phyloP scores from a whole-genome alignment of 1,140 invertebrate genomes.

The Diachasma alloeum region DNA sequence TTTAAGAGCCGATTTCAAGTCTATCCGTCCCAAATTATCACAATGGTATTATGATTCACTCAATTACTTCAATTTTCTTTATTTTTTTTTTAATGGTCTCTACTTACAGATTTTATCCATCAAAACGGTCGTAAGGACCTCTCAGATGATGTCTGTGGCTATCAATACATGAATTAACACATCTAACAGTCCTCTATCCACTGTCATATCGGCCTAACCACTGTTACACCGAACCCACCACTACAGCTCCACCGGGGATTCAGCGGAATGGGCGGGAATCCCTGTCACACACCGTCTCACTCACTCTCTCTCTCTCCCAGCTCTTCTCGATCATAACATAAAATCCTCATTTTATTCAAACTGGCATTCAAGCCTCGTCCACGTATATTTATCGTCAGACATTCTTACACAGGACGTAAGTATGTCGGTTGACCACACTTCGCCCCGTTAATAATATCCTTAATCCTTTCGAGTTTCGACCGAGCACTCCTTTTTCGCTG shows the following conservation, averaged over 20 bases:
- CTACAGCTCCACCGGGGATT: slow-evolving; percentile 29
- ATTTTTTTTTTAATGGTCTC: too few species aligned
- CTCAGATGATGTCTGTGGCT: too few species aligned
- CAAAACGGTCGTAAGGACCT: too few species aligned
- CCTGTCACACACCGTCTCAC: slow-evolving; percentile 23
- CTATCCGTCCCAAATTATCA: too few species aligned
- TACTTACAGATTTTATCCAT: too few species aligned
- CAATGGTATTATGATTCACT: too few species aligned
- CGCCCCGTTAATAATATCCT: slow-evolving; percentile 57
- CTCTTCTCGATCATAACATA: slow-evolving; percentile 46
- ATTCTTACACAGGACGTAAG: slow-evolving; percentile 52
- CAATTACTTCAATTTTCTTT: too few species aligned
- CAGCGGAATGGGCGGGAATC: not conserved
- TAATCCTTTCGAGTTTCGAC: slow-evolving; percentile 48
- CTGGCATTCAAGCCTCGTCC: slow-evolving; percentile 33
- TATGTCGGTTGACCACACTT: slow-evolving; percentile 46
- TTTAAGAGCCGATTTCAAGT: too few species aligned
- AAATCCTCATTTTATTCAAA: slow-evolving; percentile 59
- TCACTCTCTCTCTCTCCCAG: slow-evolving; percentile 26
- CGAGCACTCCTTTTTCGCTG: slow-evolving; percentile 30
- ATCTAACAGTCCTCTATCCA: not conserved
- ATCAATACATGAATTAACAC: too few species aligned
- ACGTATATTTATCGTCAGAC: slow-evolving; percentile 52
- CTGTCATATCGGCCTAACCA: not conserved
- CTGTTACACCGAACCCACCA: not conserved